Evolutionary conservation across 2,888 invertebrate genomes (phyloP).

Genomic region (Choristoneura rosaceana): DNA sequence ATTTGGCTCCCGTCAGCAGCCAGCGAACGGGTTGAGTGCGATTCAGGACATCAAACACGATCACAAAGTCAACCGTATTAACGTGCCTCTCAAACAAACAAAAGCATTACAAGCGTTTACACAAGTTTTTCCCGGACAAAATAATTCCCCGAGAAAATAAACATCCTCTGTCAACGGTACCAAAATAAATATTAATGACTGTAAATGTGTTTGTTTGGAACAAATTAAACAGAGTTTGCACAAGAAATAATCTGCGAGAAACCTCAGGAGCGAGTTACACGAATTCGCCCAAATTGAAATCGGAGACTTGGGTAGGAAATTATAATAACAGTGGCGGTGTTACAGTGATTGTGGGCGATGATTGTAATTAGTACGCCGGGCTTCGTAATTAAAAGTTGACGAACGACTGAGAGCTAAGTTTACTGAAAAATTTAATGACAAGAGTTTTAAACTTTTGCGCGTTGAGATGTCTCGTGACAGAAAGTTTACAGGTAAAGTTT

Average conservation of each 20-base stretch:
- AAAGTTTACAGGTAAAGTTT: neutral
- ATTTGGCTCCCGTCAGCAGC: neutral
- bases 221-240: constrained; percentile 38
- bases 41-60: neutral
- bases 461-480: neutral
- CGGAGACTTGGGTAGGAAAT: constrained; percentile 30
- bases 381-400: constrained; percentile 26
- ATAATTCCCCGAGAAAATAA: constrained; percentile 13
- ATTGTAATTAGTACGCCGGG: constrained; percentile 27
- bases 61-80: neutral
- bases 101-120: neutral
- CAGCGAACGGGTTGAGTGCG: neutral
- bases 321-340: constrained; percentile 6
- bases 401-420: constrained; percentile 3
- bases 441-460: neutral
- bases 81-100: constrained; percentile 5
- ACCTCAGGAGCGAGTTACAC: constrained; percentile 12
- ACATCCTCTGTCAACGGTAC: constrained; percentile 28
- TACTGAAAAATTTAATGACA: constrained; percentile 1
- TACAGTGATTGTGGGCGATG: constrained; percentile 17
- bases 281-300: constrained; percentile 29
- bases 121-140: constrained; percentile 15
- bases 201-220: constrained; percentile 40
- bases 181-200: constrained; percentile 39
- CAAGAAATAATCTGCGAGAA: constrained; percentile 37